A percentile compares a stretch with the other conserved stretches of the same genome.
These are phyloP conservation scores for Forficula auricularia DNA, from an alignment of 1,140 invertebrate genomes.

Conservation along the genomic window DNA sequence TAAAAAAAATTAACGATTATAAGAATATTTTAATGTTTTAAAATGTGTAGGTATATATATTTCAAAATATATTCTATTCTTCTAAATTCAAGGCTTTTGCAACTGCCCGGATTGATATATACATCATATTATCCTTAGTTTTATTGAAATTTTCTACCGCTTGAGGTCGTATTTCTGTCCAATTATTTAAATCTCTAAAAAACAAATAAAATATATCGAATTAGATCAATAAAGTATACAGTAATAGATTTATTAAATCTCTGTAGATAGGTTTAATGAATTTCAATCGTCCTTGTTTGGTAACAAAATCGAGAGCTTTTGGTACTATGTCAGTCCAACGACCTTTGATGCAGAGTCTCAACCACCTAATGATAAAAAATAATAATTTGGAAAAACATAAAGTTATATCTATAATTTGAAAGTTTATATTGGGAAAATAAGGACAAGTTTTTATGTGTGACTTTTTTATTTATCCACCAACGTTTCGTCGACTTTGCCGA, in stretches of 20 bases:
- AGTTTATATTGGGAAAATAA: too few relatives aligned
- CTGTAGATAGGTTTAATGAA: slow-evolving; percentile 67
- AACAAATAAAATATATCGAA: slow-evolving; percentile 2
- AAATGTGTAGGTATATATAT: too few relatives aligned
- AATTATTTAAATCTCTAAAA: slow-evolving; percentile 56
- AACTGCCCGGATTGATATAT: slow-evolving; percentile 49
- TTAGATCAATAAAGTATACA: slow-evolving; percentile 1
- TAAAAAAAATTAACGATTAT: too few relatives aligned
- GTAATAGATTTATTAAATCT: neutral
- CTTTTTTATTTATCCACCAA: too few relatives aligned
- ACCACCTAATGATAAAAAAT: slow-evolving; percentile 37
- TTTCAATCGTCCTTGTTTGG: slow-evolving; percentile 75
- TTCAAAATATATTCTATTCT: too few relatives aligned
- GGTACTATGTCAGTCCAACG: slow-evolving; percentile 46
- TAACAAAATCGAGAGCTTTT: slow-evolving; percentile 55
- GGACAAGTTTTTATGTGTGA: too few relatives aligned
- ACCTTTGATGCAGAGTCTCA: slow-evolving; percentile 56
- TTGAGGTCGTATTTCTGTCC: slow-evolving; percentile 45
- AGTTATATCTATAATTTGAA: too few relatives aligned
- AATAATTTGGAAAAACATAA: too few relatives aligned
- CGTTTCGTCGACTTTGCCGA: too few relatives aligned
- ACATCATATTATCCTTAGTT: slow-evolving; percentile 65
- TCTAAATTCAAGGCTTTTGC: slow-evolving; percentile 56
- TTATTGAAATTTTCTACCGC: slow-evolving; percentile 55
- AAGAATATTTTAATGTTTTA: too few relatives aligned